Base-by-base conservation (phyloP, 2,113 vertebrate species). In the Trematomus loennbergii region DNA sequence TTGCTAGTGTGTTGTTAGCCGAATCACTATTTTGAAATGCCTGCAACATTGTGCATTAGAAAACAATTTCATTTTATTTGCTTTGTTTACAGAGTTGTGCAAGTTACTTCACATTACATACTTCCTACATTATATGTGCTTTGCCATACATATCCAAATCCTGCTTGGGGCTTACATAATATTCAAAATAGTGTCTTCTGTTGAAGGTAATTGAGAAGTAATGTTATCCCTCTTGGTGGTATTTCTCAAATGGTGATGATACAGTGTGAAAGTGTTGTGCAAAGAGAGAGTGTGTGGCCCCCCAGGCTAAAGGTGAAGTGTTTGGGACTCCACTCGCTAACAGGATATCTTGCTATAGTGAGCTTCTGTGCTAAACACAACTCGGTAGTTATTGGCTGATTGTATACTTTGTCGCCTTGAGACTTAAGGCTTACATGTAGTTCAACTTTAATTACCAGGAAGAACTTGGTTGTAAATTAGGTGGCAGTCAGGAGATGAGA, bases 371-470 rank as follows among this genome's bases (percentile, higher is more conserved):
- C 70, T 17, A 78, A 79, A 54, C 79, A 61, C 65, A 66, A 3
- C 12, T 59, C 63, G 62, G 18, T 62, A 76, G 66, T 79, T 83
- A 77, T 75, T n/a, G 48, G 62, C 45, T 79, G 48, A 87, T 87
- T 84, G 76, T 83, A 57, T 70, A 81, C 77, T 80, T 86, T 84
- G 70, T 43, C 3, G 1, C 12, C 67, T 33, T 78, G 33, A 79
- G 84, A 79, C 75, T 76, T 65, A 62, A 81, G 81, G 81, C 76
- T 64, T 87, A 74, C 88, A 88, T 89, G 72, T 86, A 78, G 68
- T 83, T 91, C 79, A 89, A 81, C 84, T 91, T 90, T 93, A 94
- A 92, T 95, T 92, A 91, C 82, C 72, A 77, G 64, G 59, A 83
- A 75, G 72, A 84, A 87, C 66, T 84, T 85, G 72, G 79, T 80